Base-by-base conservation (phyloP, 2,888 invertebrate species). In the Ophioninae sp. region DNA sequence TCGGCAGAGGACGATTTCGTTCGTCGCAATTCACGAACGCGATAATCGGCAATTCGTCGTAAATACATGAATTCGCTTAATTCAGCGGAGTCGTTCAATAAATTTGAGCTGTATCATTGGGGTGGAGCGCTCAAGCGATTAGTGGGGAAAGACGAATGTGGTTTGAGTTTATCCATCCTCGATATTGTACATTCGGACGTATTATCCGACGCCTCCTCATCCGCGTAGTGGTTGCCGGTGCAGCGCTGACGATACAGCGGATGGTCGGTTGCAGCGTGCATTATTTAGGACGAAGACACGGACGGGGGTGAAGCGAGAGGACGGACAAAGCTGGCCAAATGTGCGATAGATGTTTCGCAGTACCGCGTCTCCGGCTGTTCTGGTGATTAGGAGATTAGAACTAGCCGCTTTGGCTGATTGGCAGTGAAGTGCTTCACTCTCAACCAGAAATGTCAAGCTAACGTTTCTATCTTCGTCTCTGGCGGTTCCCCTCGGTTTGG, bases 321-420 rank as follows among this genome's bases (percentile, higher is more conserved):
- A 59, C 39, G 44, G 17, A 64, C 37, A 75, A 17, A 77, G 44
- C 50, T 59, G 74, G 64, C 83, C 83, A 78, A 64, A 77, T 78
- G 64, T 70, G 81, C 69, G 67, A 78, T 79, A 67, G 74, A 83
- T 77, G 59, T 81, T 37, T 73, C 61, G 72, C 77, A 23, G 62
- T 62, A 65, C 17, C 57, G 57, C 62, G 69, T 73, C 65, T 70
- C 37, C 74, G 69, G 65, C 70, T 83, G 61, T 83, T 75, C 50
- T 41, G 70, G 56, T 72, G 81, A 84, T 84, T 81, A 81, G 81
- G 70, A 78, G 83, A 84, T 84, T 81, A 84, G 78, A 78, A 72
- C 70, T 61, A 70, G 70, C 81, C 61, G 69, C 81, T 75, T 81
- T 67, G 83, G 81, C 81, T 84, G 78, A 84, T 67, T 70, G 81